phyloP scores from a whole-genome alignment of 1,140 invertebrate species.

The Physella acuta region DNA sequence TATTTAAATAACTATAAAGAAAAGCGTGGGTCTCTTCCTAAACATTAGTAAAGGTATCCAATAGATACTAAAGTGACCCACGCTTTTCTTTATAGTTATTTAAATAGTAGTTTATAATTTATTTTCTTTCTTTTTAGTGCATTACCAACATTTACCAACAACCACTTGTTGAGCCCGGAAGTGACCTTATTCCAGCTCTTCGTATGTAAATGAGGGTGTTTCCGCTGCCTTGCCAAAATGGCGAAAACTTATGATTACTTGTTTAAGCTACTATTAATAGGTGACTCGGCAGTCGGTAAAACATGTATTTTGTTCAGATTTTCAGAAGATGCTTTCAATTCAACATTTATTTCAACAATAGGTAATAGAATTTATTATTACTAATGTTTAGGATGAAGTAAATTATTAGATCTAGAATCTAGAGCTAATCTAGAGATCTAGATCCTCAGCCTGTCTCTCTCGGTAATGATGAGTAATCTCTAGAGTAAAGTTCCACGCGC shows the following conservation, averaged over 20 bases:
- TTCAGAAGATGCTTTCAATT: conserved; percentile 97
- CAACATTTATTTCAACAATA: conserved; percentile 81
- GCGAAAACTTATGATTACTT: conserved; percentile 94
- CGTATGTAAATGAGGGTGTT: conserved; percentile 57
- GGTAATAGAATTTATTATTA: conserved; percentile 32
- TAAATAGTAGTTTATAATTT: too few relatives aligned
- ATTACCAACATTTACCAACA: too few relatives aligned
- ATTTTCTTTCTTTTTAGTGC: too few relatives aligned
- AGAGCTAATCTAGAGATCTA: not conserved
- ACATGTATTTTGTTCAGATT: conserved; percentile 97
- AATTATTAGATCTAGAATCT: not conserved
- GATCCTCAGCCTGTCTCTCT: too few relatives aligned
- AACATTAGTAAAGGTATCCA: too few relatives aligned
- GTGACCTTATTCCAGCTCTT: conserved; percentile 29
- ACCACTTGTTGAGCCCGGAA: conserved; percentile 28
- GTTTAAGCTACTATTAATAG: conserved; percentile 96
- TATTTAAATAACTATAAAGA: too few relatives aligned
- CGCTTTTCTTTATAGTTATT: too few relatives aligned
- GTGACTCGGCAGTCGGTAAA: conserved; percentile 97
- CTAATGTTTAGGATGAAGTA: not conserved
- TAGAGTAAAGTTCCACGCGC: too few relatives aligned
- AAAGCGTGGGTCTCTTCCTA: too few relatives aligned
- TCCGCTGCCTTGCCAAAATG: conserved; percentile 58
- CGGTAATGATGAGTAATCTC: too few relatives aligned
- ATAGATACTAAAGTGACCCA: too few relatives aligned